These are phyloP conservation scores for Allobates femoralis DNA, from an alignment of 2,797 vertebrate genomes.

Conservation along the genomic window DNA sequence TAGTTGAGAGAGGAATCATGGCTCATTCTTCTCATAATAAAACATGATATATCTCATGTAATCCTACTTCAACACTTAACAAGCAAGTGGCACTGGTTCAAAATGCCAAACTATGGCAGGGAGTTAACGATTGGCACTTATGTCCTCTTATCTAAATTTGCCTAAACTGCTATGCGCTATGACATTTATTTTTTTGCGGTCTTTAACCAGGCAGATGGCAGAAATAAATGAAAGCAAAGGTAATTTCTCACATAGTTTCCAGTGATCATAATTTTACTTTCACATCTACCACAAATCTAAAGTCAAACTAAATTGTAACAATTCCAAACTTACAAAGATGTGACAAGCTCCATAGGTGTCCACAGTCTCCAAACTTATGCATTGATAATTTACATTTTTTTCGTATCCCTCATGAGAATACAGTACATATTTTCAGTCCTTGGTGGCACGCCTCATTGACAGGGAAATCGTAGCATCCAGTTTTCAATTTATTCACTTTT, in stretches of 20 bases:
- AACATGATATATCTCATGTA: slow-evolving; percentile 49
- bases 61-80: slow-evolving; percentile 44
- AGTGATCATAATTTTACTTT: slow-evolving; percentile 33
- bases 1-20: slow-evolving; percentile 40
- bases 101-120: slow-evolving; percentile 55
- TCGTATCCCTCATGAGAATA: no score
- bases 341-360: not conserved
- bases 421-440: no score
- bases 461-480: no score
- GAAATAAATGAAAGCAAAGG: slow-evolving; percentile 15
- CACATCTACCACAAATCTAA: not conserved
- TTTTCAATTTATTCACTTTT: no score
- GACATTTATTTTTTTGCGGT: slow-evolving; percentile 52
- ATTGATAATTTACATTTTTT: no score
- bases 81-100: slow-evolving; percentile 36
- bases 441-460: no score
- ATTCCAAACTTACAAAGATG: not conserved
- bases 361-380: not conserved
- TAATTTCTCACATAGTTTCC: slow-evolving; percentile 27
- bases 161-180: slow-evolving; percentile 53
- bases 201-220: not conserved
- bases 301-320: not conserved
- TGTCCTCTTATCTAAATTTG: slow-evolving; percentile 54
- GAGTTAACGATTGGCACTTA: slow-evolving; percentile 46
- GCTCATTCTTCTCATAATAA: slow-evolving; percentile 49